phyloP scores from a whole-genome alignment of 2,797 vertebrate genomes.

The Gymnothorax reevesii region DNA sequence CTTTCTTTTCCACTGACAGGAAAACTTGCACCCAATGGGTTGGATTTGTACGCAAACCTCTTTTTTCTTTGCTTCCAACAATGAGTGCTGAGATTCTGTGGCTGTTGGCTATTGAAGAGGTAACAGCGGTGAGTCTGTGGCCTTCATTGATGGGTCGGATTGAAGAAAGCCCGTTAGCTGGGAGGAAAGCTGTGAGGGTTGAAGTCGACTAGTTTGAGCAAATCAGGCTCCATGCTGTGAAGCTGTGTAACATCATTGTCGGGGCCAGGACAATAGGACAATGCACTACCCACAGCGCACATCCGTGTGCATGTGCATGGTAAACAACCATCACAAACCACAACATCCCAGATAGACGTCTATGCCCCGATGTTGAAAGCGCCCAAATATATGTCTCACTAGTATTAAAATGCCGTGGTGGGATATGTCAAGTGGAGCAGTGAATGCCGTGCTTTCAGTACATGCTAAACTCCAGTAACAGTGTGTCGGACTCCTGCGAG shows the following conservation, averaged over 20 bases:
- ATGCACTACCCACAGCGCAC: no score
- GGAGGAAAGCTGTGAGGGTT: background rate
- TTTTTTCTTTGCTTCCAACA: background rate
- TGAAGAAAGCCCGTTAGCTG: background rate
- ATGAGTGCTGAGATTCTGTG: background rate
- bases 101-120: no score
- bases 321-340: background rate
- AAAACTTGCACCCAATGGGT: no score
- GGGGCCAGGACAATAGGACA: background rate
- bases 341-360: background rate
- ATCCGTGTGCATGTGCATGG: no score
- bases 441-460: background rate
- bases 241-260: background rate
- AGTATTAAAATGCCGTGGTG: background rate
- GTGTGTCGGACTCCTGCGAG: no score
- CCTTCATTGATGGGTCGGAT: no score
- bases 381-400: background rate
- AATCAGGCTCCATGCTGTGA: background rate
- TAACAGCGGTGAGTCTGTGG: background rate
- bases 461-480: background rate
- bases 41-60: no score
- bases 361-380: background rate
- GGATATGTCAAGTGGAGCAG: background rate
- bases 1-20: no score
- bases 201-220: background rate